Conservation (phyloP, 2,888 invertebrate species). For the Cosmia pyralina region DNA sequence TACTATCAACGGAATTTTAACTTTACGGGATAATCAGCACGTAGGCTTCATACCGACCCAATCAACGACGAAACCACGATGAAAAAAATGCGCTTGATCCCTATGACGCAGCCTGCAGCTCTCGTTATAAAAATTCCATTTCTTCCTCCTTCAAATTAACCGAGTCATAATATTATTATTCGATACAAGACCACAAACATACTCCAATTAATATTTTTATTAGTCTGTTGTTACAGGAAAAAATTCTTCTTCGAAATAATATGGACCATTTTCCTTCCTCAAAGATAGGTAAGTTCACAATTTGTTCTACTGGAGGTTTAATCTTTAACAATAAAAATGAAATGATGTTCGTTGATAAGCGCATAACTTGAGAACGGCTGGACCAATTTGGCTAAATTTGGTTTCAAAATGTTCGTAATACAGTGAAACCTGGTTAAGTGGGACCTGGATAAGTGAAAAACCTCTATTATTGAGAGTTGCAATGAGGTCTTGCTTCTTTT, state of each 20-base stretch:
- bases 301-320: neutral
- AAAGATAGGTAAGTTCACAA: neutral
- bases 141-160: neutral
- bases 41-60: neutral
- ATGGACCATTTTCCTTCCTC: constrained; percentile 33
- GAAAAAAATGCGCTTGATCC: no score
- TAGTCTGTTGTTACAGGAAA: constrained; percentile 21
- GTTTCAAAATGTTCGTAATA: no score
- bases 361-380: no score
- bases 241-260: constrained; percentile 3
- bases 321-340: constrained; percentile 1
- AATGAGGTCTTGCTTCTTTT: no score
- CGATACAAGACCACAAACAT: constrained; percentile 2
- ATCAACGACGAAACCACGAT: neutral
- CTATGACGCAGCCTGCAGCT: neutral
- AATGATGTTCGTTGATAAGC: no score
- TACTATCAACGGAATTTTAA: neutral
- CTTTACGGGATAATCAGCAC: neutral
- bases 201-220: neutral
- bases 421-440: no score
- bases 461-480: no score
- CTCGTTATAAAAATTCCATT: neutral
- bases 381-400: no score
- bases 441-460: no score
- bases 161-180: neutral